phyloP scores from a whole-genome alignment of 2,113 vertebrate genomes.

The Pungitius pungitius region DNA sequence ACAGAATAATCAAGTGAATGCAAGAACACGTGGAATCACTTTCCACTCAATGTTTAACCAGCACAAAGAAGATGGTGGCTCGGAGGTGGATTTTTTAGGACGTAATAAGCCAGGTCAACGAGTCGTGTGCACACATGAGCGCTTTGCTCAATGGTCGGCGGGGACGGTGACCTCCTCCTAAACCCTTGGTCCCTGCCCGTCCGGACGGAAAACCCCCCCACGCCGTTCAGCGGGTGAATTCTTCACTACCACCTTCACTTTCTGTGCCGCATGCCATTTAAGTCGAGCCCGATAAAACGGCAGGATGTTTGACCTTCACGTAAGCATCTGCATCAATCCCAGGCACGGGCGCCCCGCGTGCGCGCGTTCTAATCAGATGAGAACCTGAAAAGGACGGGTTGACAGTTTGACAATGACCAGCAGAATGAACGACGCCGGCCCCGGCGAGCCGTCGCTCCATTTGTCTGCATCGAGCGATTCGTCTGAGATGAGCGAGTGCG shows the following conservation, averaged over 20 bases:
- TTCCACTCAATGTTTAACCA: neutral
- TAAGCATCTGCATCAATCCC: slow-evolving; percentile 60
- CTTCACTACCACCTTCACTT: slow-evolving; percentile 29
- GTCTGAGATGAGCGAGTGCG: slow-evolving; percentile 55
- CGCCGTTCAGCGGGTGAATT: slow-evolving; percentile 34
- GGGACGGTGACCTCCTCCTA: neutral
- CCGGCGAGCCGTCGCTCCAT: slow-evolving; percentile 46
- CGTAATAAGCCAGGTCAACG: neutral
- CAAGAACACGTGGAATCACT: neutral
- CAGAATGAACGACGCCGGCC: slow-evolving; percentile 62
- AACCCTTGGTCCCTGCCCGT: neutral
- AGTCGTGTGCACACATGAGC: neutral
- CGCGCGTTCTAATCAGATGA: slow-evolving; percentile 62
- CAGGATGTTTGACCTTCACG: slow-evolving; percentile 68
- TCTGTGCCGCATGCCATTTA: slow-evolving; percentile 57
- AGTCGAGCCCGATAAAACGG: slow-evolving; percentile 50
- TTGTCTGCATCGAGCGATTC: slow-evolving; percentile 51
- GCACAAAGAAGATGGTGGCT: neutral
- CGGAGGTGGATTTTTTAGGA: neutral
- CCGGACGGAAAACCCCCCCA: neutral
- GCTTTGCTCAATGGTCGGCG: neutral
- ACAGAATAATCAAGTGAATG: slow-evolving; percentile 21
- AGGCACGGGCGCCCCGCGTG: no score
- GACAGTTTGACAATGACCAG: slow-evolving; percentile 60
- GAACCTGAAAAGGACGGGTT: slow-evolving; percentile 56